Evolutionary conservation across 2,113 vertebrate species (phyloP), one percentile per base, ranked within the genome.

Genomic region (Peromyscus polionotus): DNA sequence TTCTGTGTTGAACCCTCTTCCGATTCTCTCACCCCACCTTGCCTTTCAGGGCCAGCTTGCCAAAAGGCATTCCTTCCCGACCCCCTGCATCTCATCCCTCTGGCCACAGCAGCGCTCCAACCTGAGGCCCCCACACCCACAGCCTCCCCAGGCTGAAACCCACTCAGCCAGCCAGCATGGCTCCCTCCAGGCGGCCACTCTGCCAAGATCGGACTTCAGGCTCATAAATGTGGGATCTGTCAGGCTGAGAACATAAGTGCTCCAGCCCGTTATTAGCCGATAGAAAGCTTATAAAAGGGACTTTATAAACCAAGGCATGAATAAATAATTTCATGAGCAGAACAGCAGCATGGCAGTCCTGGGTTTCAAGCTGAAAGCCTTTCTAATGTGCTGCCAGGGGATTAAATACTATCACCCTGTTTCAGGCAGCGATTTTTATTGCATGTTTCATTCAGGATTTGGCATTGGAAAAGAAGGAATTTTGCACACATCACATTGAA

Each of bases 301-400:
- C 97, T 97, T 98, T 92, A 68, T 97, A 98, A 98, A 98, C 89
- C 93, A 97, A 91, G 39, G 86, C 95, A 90, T 97, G 97, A 97
- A 98, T 98, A 98, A 98, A 98, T 98, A 98, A 98, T 98, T 98
- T 98, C 97, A 96, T 0, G 51, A 96, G 95, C 94, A 96, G 97
- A 83, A 93, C 97, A 81, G 85, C 42, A 80, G 75, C 14, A 22
- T 93, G 77, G 61, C 92, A 76, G 93, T 88, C 92, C 68, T 81
- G 45, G 86, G 95, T 97, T 98, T 94, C 97, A 89, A 94, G 97
- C 95, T 90, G 95, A 97, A 98, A 98, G 94, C 63, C 1, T 19
- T 98, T 98, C 97, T 72, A 96, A 95, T 86, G 92, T 96, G 93
- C 84, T 98, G 98, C 98, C 98, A 98, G 95, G 97, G 97, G 95